Evolutionary conservation across 2,113 vertebrate genomes (phyloP).

Genomic region (Oxyruncus cristatus): DNA sequence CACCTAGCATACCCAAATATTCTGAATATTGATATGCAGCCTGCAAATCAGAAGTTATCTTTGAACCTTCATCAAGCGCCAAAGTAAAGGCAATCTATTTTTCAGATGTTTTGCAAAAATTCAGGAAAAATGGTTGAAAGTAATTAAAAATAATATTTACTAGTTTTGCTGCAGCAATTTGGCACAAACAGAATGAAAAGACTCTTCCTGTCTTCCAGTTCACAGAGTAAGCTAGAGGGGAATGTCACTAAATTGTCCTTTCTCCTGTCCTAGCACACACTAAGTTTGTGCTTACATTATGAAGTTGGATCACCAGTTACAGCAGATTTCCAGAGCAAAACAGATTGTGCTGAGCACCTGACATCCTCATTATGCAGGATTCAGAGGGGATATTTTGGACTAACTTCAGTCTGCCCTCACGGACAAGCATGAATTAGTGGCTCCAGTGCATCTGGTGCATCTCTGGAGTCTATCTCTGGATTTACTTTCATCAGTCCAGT

Average conservation of each 20-base stretch:
- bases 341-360: conserved; percentile 6
- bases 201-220: neutral
- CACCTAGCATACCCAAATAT: neutral
- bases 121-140: neutral
- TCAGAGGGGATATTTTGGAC: neutral
- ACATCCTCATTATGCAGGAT: neutral
- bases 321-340: neutral
- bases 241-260: neutral
- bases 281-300: neutral
- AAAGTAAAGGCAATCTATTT: neutral
- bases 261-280: neutral
- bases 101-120: neutral
- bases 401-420: neutral
- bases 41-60: neutral
- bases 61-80: neutral
- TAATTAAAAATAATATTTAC: neutral
- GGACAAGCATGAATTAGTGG: neutral
- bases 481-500: conserved; percentile 10
- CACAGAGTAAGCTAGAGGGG: neutral
- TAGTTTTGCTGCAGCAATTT: neutral
- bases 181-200: neutral
- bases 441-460: neutral
- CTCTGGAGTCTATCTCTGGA: neutral
- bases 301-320: conserved; percentile 2
- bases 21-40: neutral